Conservation (phyloP, 1,140 invertebrate genomes). For the Drusus annulatus region DNA sequence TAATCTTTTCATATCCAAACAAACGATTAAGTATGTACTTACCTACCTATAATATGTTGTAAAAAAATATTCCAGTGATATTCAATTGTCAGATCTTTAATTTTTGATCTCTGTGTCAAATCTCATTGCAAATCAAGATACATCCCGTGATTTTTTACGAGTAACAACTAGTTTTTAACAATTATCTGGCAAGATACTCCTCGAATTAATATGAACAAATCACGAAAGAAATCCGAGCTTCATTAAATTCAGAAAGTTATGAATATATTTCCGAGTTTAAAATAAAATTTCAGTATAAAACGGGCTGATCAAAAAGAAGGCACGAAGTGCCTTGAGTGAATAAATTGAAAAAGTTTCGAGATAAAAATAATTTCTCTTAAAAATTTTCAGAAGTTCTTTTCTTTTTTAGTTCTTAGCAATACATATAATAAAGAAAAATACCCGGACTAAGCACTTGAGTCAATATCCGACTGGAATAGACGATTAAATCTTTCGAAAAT, state of each 20-base stretch:
- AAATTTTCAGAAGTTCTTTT: background rate
- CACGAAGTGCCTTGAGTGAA: background rate
- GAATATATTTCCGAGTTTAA: background rate
- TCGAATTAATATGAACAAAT: too few species aligned
- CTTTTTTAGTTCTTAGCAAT: background rate
- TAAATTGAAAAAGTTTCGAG: constrained; percentile 16
- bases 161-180: too few species aligned
- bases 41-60: too few species aligned
- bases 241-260: constrained; percentile 9
- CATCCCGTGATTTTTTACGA: too few species aligned
- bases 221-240: background rate
- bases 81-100: too few species aligned
- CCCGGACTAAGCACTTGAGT: background rate
- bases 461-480: constrained; percentile 6
- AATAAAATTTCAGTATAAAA: background rate
- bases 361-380: constrained; percentile 13
- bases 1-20: too few species aligned
- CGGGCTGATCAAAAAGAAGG: background rate
- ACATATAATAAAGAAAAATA: constrained; percentile 5
- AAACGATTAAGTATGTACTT: too few species aligned
- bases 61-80: too few species aligned
- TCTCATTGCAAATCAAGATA: too few species aligned
- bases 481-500: constrained; percentile 20
- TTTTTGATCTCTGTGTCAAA: too few species aligned
- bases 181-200: too few species aligned